Conservation (phyloP, 2,113 vertebrate genomes). For the Numenius arquata region DNA sequence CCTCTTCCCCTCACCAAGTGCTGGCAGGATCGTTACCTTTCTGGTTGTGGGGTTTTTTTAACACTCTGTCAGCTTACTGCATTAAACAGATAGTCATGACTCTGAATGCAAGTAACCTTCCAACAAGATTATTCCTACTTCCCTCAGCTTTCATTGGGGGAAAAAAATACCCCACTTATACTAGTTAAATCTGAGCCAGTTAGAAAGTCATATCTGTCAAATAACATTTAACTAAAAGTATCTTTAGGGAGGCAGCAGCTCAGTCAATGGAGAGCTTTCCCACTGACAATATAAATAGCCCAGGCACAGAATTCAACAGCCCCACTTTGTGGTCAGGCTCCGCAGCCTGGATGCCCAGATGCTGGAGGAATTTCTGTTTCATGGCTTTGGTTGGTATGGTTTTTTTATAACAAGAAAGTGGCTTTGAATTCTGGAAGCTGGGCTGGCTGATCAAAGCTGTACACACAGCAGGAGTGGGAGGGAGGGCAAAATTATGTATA, state of each 20-base stretch:
- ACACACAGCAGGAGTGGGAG: not conserved
- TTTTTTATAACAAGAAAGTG: not conserved
- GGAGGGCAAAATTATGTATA: not conserved
- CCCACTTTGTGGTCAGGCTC: not conserved
- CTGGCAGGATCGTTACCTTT: not conserved
- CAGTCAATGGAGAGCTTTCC: not conserved
- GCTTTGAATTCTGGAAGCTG: not conserved
- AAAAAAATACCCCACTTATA: not conserved
- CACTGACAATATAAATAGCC: slow-evolving; percentile 24
- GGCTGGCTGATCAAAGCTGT: not conserved
- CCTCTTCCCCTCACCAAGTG: not conserved
- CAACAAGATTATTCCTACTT: not conserved
- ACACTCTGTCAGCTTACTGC: not conserved
- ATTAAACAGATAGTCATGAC: not conserved
- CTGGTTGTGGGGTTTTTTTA: not conserved
- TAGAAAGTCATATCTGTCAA: not conserved
- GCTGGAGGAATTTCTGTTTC: not conserved
- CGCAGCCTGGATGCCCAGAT: not conserved
- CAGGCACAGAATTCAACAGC: not conserved
- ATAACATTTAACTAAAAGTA: slow-evolving; percentile 6
- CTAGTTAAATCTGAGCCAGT: not conserved
- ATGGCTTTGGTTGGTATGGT: not conserved
- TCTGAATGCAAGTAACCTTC: not conserved
- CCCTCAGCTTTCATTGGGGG: not conserved
- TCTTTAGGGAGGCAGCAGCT: not conserved